Conservation (phyloP, 2,888 invertebrate genomes). For the Pheosia tremula region DNA sequence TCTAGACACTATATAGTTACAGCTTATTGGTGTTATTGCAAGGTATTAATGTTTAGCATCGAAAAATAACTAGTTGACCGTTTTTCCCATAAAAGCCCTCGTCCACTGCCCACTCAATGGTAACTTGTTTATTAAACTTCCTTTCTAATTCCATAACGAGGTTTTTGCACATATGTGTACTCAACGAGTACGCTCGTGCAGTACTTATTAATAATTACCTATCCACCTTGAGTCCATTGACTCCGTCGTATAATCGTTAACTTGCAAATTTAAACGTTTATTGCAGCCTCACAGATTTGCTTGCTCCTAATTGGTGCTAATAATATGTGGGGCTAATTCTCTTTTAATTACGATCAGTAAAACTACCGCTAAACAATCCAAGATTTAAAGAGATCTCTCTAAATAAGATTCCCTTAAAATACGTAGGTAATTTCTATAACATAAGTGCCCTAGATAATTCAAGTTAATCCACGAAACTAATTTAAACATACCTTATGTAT, state of each 20-base stretch:
- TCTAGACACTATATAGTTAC: too few species aligned
- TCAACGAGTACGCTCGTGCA: slow-evolving; percentile 14
- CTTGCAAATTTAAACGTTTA: background rate
- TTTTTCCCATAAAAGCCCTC: slow-evolving; percentile 13
- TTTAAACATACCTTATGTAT: too few species aligned
- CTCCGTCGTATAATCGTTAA: background rate
- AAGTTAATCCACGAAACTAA: too few species aligned
- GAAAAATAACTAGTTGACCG: slow-evolving; percentile 15
- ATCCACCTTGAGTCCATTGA: background rate
- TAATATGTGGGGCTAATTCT: slow-evolving; percentile 20
- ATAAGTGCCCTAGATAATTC: too few species aligned
- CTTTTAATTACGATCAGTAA: background rate
- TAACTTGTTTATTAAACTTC: slow-evolving; percentile 30
- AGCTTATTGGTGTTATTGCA: too few species aligned
- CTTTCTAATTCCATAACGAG: slow-evolving; percentile 39
- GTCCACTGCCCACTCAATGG: background rate
- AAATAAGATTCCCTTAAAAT: too few species aligned
- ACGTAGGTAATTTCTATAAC: too few species aligned
- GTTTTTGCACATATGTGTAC: slow-evolving; percentile 34
- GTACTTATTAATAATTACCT: too few species aligned
- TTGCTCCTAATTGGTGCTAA: background rate
- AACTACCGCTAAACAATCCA: too few species aligned
- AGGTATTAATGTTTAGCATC: background rate
- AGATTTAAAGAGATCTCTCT: too few species aligned
- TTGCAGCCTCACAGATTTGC: background rate